Conservation (phyloP, 2,888 invertebrate species). For the Eumacrocentrus americanus region DNA sequence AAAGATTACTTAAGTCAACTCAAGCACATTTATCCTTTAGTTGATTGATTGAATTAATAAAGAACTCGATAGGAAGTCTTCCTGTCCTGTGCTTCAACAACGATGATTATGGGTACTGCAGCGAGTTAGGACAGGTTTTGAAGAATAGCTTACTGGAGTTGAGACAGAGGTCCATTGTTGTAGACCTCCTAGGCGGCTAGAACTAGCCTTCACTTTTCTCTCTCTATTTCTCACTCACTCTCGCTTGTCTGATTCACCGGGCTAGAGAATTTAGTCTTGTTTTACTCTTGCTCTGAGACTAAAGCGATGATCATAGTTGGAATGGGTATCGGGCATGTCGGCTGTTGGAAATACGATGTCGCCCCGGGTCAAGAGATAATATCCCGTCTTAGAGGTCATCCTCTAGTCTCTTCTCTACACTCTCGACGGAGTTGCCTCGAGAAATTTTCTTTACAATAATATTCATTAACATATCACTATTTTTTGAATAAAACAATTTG, state of each 20-base stretch:
- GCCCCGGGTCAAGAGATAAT: constrained; percentile 41
- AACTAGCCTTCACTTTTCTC: constrained; percentile 8
- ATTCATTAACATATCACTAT: no score
- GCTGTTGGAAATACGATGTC: constrained; percentile 41
- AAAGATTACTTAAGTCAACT: no score
- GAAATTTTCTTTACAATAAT: no score
- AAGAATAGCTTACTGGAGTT: constrained; percentile 10
- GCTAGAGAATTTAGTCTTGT: no score
- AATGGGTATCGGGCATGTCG: constrained; percentile 36
- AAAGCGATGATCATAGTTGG: constrained; percentile 30
- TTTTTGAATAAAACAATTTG: no score
- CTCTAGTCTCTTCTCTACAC: no score
- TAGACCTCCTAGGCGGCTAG: constrained; percentile 28
- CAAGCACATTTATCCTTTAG: no score
- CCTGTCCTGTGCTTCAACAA: neutral
- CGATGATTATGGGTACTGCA: neutral
- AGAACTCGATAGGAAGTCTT: no score
- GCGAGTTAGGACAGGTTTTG: neutral
- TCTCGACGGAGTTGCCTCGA: no score
- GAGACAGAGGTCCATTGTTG: constrained; percentile 34
- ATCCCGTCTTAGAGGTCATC: no score
- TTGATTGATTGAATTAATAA: no score
- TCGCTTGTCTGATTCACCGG: neutral
- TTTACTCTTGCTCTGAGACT: constrained; percentile 13
- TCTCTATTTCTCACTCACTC: neutral